A percentile compares a stretch with the other conserved stretches of the same genome.
These are phyloP conservation scores for Polydrusus cervinus DNA, from an alignment of 2,888 invertebrate species.

Conservation along the genomic window DNA sequence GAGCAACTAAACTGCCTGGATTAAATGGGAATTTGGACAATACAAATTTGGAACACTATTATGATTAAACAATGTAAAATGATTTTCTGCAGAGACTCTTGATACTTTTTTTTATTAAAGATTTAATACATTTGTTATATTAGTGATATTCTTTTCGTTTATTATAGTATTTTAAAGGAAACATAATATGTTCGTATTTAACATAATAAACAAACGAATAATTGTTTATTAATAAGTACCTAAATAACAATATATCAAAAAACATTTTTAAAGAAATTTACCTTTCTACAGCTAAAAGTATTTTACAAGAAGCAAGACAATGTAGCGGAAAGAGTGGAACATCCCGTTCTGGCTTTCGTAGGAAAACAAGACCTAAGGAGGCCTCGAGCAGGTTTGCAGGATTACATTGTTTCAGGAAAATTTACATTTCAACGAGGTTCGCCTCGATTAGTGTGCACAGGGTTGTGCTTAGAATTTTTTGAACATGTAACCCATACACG, in stretches of 20 bases:
- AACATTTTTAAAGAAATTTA: too few relatives aligned
- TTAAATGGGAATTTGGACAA: constrained; percentile 38
- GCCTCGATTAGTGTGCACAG: constrained; percentile 47
- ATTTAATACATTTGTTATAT: too few relatives aligned
- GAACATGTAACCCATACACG: too few relatives aligned
- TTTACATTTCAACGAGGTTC: constrained; percentile 52
- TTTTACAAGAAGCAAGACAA: constrained; percentile 6
- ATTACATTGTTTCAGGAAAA: constrained; percentile 52
- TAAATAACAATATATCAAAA: too few relatives aligned
- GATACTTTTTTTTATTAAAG: too few relatives aligned
- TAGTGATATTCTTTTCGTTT: too few relatives aligned
- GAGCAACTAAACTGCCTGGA: constrained; percentile 33
- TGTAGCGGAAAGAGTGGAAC: constrained; percentile 27
- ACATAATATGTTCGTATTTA: too few relatives aligned
- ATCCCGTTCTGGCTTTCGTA: constrained; percentile 22
- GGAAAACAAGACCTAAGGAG: constrained; percentile 34
- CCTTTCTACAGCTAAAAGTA: not conserved
- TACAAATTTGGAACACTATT: constrained; percentile 4
- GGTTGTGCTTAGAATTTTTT: constrained; percentile 38
- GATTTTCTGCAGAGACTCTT: not conserved
- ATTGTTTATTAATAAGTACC: too few relatives aligned
- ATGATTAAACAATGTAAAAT: not conserved
- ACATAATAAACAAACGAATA: too few relatives aligned
- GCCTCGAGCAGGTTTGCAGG: constrained; percentile 44
- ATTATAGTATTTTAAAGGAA: too few relatives aligned